Base-by-base conservation (phyloP, 2,797 vertebrate species). In the Chaetodon trifasciatus region DNA sequence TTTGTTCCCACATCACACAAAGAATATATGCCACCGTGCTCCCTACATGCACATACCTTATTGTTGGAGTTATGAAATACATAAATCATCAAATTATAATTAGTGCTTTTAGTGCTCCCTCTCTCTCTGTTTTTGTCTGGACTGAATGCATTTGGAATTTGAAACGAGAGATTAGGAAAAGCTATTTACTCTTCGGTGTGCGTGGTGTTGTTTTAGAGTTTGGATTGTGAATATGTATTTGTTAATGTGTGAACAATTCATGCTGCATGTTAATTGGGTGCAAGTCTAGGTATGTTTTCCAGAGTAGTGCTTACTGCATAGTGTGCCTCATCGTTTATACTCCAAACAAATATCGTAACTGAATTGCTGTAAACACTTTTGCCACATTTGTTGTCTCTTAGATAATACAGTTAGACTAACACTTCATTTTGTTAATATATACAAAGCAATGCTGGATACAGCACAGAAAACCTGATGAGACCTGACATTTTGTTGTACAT, bases 21-120 rank as follows among this genome's bases (percentile, higher is more conserved):
- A 81, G 72, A 90, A 83, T 78, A 77, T 78, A 69, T 66, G 32
- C 53, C 49, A 28, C 32, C 23, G 39, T 84, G 79, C 63, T 71
- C 72, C 8, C 78, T 91, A 88, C 87, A 91, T 93, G 88, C 81
- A 92, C 88, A 93, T 89, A 86, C 79, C 74, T 86, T 78, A 88
- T 93, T 93, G 89, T 82, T 81, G 70, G 76, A 77, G 19, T 88
- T 91, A 76, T 86, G 84, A 86, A 84, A 88, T 57, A 78, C 67
- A 87, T 86, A 88, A 92, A 87, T 93, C 78, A 88, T 85, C 44
- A 64, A 72, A 79, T 88, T 85, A 88, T 84, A 90, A 90, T 91
- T 83, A 77, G 70, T 70, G 42, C 62, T 82, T 89, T 85, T 64
- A 82, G 81, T 68, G 72, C 73, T 81, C 60, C 67, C 23, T 42